phyloP scores from a whole-genome alignment of 1,140 invertebrate species.

The Paralvinella palmiformis region DNA sequence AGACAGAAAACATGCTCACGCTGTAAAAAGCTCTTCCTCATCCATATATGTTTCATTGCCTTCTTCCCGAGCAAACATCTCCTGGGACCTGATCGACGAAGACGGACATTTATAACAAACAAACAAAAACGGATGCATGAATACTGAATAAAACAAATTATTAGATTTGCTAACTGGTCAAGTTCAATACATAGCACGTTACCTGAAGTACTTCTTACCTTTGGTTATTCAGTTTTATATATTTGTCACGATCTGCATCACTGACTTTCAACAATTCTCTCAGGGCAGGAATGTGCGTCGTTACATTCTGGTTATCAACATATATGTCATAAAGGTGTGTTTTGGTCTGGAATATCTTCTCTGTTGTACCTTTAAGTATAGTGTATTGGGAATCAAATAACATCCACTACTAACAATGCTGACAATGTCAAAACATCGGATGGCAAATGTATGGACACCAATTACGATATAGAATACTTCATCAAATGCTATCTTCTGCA shows the following conservation, averaged over 20 bases:
- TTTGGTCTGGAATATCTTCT: constrained; percentile 53
- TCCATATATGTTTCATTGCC: constrained; percentile 33
- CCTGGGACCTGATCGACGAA: constrained; percentile 33
- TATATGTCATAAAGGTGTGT: constrained; percentile 50
- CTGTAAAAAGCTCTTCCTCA: constrained; percentile 45
- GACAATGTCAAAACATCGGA: too few relatives aligned
- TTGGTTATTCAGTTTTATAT: constrained; percentile 45
- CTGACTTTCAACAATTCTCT: constrained; percentile 44
- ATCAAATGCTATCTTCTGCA: too few relatives aligned
- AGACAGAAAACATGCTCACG: too few relatives aligned
- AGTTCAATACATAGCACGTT: too few relatives aligned
- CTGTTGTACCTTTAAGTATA: constrained; percentile 49
- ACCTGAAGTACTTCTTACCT: constrained; percentile 39
- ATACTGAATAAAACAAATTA: too few relatives aligned
- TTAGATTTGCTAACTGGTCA: too few relatives aligned
- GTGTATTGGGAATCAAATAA: too few relatives aligned
- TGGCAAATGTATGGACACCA: too few relatives aligned
- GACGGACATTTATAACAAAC: too few relatives aligned
- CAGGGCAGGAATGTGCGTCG: constrained; percentile 32
- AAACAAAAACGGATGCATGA: too few relatives aligned
- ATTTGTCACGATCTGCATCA: constrained; percentile 44
- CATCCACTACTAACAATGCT: too few relatives aligned
- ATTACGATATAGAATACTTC: too few relatives aligned
- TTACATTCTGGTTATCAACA: constrained; percentile 46
- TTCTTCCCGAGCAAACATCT: constrained; percentile 39